Base-by-base conservation (phyloP, 2,113 vertebrate species). In the Engystomops pustulosus region DNA sequence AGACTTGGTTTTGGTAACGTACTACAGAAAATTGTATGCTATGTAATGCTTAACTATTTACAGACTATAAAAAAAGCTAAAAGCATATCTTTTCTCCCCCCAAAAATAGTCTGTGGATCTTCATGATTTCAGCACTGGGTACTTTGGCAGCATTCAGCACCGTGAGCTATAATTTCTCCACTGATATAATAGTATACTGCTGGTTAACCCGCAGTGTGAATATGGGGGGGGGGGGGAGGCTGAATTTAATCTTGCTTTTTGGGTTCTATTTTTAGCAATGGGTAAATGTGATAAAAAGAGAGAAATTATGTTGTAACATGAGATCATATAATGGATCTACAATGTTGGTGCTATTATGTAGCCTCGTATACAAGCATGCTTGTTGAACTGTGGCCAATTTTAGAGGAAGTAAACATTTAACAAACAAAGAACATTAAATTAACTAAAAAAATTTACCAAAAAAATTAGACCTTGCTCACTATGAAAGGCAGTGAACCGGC, bases 161-260 rank as follows among this genome's bases (percentile, higher is more conserved):
- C 23, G 23, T 77, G 75, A 58, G 30, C 75, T 77, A 53, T 77
- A 77, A 77, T 77, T 58, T 58, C n/a, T 53, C 75, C 23, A 15
- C 18, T 55, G 32, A 77, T 58, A 55, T 77, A 77, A 77, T 77
- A 38, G 18, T 51, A 77, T 20, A 77, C 11, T 51, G 44, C 51
- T 77, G 51, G 51, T 58, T 38, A 77, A 77, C 38, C 75, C 51
- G 41, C 75, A 23, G 10, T 58, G 34, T 58, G 51, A 36, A 47
- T 58, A 38, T n/a, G n/a, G n/a, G n/a, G n/a, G n/a, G n/a, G n/a
- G n/a, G n/a, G n/a, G n/a, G n/a, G n/a, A n/a, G n/a, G n/a, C n/a
- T n/a, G n/a, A n/a, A n/a, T n/a, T n/a, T 77, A 9, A 38, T 30
- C 20, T 34, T 76, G 20, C 23, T 32, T 75, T 75, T 30, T 51